Conservation (phyloP, 2,113 vertebrate species). For the Edolisoma coerulescens region DNA sequence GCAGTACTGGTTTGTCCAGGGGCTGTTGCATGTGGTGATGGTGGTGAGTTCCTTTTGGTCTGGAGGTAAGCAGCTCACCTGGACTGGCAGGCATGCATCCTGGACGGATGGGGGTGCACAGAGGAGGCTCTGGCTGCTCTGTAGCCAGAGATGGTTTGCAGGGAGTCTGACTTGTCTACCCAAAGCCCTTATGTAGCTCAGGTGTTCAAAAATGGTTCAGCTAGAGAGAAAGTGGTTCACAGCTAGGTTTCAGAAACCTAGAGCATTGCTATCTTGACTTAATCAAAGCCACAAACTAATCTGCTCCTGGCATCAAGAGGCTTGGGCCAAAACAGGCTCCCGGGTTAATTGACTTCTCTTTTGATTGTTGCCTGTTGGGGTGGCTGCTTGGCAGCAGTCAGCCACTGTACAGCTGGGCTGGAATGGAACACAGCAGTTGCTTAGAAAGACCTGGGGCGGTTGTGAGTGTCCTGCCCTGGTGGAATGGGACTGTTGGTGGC, state of each 20-base stretch:
- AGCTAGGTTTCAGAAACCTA: not conserved
- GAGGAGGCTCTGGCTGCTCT: not conserved
- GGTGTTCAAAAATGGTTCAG: not conserved
- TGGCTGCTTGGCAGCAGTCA: constrained; percentile 11
- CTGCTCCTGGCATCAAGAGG: constrained; percentile 41
- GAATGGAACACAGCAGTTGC: not conserved
- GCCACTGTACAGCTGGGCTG: not conserved
- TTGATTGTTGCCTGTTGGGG: constrained; percentile 44
- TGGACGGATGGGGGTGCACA: not conserved
- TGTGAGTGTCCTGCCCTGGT: not conserved
- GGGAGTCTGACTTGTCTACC: not conserved
- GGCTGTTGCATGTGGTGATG: not conserved
- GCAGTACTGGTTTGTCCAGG: not conserved
- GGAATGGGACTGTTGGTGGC: not conserved
- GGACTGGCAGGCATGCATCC: accelerated
- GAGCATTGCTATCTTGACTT: constrained; percentile 7
- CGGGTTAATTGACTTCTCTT: constrained; percentile 63
- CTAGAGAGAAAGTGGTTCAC: not conserved
- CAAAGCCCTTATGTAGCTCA: not conserved
- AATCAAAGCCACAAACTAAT: constrained; percentile 38
- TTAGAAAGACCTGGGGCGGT: not conserved
- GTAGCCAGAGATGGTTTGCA: not conserved
- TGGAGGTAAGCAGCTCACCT: not conserved
- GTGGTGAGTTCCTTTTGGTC: not conserved
- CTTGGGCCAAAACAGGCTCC: not conserved